Evolutionary conservation across 2,888 invertebrate genomes (phyloP).

Genomic region (Keiferia lycopersicella): DNA sequence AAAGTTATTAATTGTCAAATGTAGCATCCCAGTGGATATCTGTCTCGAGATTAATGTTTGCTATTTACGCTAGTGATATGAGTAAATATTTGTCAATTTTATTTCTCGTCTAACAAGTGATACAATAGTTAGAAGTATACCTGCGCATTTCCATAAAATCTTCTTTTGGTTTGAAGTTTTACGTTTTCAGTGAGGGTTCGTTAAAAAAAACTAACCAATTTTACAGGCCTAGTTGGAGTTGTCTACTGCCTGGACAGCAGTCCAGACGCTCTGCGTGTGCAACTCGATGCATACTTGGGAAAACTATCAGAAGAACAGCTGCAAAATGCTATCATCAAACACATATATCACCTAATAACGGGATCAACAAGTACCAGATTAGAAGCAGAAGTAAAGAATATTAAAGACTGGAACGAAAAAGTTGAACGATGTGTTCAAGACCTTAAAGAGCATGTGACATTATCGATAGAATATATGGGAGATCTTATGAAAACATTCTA

Average conservation of each 20-base stretch:
- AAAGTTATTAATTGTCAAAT: too few species aligned
- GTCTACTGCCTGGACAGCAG: slow-evolving; percentile 58
- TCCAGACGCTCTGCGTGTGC: slow-evolving; percentile 49
- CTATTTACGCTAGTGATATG: too few species aligned
- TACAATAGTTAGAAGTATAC: too few species aligned
- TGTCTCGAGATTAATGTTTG: too few species aligned
- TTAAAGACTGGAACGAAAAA: slow-evolving; percentile 42
- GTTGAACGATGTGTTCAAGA: slow-evolving; percentile 38
- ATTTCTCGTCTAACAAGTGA: too few species aligned
- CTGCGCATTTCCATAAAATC: too few species aligned
- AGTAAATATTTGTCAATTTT: too few species aligned
- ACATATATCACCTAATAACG: slow-evolving; percentile 43
- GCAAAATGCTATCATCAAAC: slow-evolving; percentile 44
- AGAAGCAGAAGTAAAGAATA: slow-evolving; percentile 36
- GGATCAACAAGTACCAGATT: slow-evolving; percentile 35
- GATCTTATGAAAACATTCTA: slow-evolving; percentile 44
- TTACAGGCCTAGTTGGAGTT: slow-evolving; percentile 51
- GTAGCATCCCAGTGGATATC: too few species aligned
- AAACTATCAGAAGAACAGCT: slow-evolving; percentile 42
- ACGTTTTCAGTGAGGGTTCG: too few species aligned
- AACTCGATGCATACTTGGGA: slow-evolving; percentile 47
- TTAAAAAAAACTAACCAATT: not conserved
- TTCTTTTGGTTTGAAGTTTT: too few species aligned
- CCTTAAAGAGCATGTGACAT: slow-evolving; percentile 28
- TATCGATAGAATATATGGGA: slow-evolving; percentile 44